Conservation (phyloP, 2,888 invertebrate species). For the Eilema depressum region DNA sequence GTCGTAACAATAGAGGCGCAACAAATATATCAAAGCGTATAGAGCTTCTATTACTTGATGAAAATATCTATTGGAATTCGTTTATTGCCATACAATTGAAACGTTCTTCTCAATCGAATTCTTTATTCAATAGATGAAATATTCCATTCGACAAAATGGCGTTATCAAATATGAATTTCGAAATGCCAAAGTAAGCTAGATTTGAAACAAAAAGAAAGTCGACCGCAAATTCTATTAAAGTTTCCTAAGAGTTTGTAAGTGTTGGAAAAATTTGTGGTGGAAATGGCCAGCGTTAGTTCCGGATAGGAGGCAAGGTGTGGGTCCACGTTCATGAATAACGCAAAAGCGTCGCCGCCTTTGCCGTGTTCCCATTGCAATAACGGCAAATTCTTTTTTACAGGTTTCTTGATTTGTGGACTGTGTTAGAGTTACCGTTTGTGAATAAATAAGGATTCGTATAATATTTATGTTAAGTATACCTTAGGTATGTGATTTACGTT, state of each 20-base stretch:
- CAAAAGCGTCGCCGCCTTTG: conserved; percentile 72
- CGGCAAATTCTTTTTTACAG: conserved; percentile 63
- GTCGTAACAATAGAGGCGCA: conserved; percentile 6
- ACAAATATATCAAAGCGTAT: conserved; percentile 10
- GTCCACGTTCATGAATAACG: conserved; percentile 74
- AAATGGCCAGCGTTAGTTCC: conserved; percentile 71
- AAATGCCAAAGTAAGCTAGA: conserved; percentile 34
- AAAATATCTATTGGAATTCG: conserved; percentile 22
- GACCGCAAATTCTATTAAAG: conserved; percentile 57
- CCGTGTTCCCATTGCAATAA: conserved; percentile 70
- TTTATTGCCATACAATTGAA: conserved; percentile 15
- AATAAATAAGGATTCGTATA: conserved; percentile 27
- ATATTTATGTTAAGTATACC: conserved; percentile 1
- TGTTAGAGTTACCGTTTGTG: conserved; percentile 20
- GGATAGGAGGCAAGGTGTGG: conserved; percentile 67
- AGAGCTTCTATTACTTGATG: conserved; percentile 14
- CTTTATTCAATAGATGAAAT: conserved; percentile 16
- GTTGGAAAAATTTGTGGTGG: conserved; percentile 67
- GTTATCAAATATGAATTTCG: conserved; percentile 39
- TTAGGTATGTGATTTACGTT: neutral
- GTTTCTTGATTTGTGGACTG: conserved; percentile 57
- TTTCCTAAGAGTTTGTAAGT: conserved; percentile 60
- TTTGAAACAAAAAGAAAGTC: conserved; percentile 39
- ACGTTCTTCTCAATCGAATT: conserved; percentile 11
- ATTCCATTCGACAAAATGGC: conserved; percentile 14